A percentile compares a stretch with the other conserved stretches of the same genome.
Conservation (phyloP, 2,113 vertebrate species). For the Xiphorhynchus elegans region DNA sequence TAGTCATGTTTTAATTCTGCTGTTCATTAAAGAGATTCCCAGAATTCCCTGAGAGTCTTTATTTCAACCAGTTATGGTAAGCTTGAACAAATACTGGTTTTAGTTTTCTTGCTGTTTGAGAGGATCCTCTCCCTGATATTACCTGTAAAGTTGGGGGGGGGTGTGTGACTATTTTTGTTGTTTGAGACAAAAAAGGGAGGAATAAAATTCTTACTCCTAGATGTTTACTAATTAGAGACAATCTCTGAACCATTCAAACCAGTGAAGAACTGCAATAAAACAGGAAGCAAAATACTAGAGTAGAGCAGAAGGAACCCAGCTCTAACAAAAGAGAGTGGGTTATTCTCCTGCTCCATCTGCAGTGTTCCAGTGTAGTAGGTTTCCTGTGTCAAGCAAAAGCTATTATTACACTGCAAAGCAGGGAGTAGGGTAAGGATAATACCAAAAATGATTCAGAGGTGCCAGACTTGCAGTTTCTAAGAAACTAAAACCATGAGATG, state of each 20-base stretch:
- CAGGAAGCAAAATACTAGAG: constrained; percentile 21
- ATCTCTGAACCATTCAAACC: not conserved
- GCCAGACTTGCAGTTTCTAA: constrained; percentile 56
- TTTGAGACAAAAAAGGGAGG: not conserved
- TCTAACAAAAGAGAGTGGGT: constrained; percentile 59
- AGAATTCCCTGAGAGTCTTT: not conserved
- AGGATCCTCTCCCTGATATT: not conserved
- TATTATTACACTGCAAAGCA: constrained; percentile 63
- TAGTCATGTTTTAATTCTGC: constrained; percentile 12
- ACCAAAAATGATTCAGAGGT: constrained; percentile 59
- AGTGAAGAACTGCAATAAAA: not conserved
- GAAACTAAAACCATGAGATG: constrained; percentile 43
- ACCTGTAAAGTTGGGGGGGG: not conserved
- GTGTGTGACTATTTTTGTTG: not conserved
- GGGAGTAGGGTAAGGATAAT: constrained; percentile 55
- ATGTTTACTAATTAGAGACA: not conserved
- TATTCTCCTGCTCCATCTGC: constrained; percentile 61
- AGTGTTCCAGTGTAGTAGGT: constrained; percentile 50
- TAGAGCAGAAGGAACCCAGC: constrained; percentile 15
- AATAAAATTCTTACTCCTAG: not conserved
- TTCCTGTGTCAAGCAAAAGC: constrained; percentile 58
- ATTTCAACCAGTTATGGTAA: not conserved
- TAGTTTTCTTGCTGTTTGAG: not conserved
- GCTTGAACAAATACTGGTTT: not conserved
- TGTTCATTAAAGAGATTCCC: not conserved